Conservation (phyloP, 2,888 invertebrate species). For the Sarcophaga variegata region DNA sequence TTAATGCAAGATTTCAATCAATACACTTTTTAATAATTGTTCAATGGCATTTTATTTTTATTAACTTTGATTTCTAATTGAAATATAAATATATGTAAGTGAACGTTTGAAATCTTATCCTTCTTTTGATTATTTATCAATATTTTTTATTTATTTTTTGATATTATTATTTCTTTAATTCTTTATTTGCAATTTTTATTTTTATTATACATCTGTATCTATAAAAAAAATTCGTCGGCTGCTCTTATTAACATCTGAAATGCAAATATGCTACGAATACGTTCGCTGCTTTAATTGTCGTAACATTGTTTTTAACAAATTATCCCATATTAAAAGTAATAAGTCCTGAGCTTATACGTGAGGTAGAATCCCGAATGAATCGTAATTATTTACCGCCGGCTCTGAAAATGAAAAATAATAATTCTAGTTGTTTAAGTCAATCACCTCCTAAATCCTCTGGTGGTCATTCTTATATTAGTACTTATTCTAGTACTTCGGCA, state of each 20-base stretch:
- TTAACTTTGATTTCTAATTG: background rate
- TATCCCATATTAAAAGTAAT: slow-evolving; percentile 85
- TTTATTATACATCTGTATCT: slow-evolving; percentile 14
- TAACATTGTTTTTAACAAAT: slow-evolving; percentile 13
- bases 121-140: background rate
- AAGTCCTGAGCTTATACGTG: slow-evolving; percentile 93
- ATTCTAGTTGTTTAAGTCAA: slow-evolving; percentile 79
- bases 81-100: background rate
- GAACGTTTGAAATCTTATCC: background rate
- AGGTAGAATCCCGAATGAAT: slow-evolving; percentile 94
- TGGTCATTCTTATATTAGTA: slow-evolving; percentile 58
- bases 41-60: slow-evolving; percentile 18
- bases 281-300: background rate
- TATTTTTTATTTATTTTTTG: slow-evolving; percentile 8
- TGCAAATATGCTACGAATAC: slow-evolving; percentile 11
- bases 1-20: background rate
- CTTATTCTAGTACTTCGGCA: slow-evolving; percentile 69
- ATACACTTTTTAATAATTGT: background rate
- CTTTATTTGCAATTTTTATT: slow-evolving; percentile 42
- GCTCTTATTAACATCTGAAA: slow-evolving; percentile 11
- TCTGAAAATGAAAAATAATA: slow-evolving; percentile 83
- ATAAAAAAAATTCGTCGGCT: slow-evolving; percentile 23
- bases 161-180: slow-evolving; percentile 28
- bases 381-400: slow-evolving; percentile 90
- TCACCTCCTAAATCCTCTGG: slow-evolving; percentile 75